phyloP scores from a whole-genome alignment of 2,113 vertebrate species.

The Microtus ochrogaster region DNA sequence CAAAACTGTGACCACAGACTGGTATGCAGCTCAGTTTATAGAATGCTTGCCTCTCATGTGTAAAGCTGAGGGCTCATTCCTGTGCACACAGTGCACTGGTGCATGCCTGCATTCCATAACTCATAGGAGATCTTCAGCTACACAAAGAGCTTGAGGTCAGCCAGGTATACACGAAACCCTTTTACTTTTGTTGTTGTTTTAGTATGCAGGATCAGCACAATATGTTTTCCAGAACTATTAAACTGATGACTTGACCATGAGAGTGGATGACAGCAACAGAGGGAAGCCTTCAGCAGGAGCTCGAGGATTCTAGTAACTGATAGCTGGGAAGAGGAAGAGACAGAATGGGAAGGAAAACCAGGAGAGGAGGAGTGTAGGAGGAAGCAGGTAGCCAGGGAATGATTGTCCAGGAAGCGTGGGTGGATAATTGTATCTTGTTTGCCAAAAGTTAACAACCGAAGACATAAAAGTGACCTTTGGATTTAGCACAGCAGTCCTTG shows the following conservation, averaged over 20 bases:
- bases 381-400: neutral
- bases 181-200: neutral
- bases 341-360: neutral
- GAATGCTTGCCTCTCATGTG: neutral
- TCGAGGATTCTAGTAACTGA: too few relatives aligned
- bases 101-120: neutral
- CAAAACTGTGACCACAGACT: neutral
- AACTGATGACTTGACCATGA: too few relatives aligned
- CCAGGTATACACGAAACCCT: too few relatives aligned
- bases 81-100: neutral
- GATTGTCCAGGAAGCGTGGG: neutral
- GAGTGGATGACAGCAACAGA: neutral
- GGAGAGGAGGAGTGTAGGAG: too few relatives aligned
- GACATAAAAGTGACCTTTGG: constrained; percentile 16
- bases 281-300: neutral
- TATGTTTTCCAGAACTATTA: neutral
- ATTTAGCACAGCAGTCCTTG: neutral
- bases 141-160: neutral
- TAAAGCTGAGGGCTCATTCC: neutral
- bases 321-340: neutral
- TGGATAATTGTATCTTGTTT: constrained; percentile 1
- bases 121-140: neutral
- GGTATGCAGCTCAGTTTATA: neutral
- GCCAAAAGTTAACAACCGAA: constrained; percentile 37
- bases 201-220: neutral